These are phyloP conservation scores for Gorsachius goisagi DNA, from an alignment of 2,113 vertebrate species.

Conservation along the genomic window DNA sequence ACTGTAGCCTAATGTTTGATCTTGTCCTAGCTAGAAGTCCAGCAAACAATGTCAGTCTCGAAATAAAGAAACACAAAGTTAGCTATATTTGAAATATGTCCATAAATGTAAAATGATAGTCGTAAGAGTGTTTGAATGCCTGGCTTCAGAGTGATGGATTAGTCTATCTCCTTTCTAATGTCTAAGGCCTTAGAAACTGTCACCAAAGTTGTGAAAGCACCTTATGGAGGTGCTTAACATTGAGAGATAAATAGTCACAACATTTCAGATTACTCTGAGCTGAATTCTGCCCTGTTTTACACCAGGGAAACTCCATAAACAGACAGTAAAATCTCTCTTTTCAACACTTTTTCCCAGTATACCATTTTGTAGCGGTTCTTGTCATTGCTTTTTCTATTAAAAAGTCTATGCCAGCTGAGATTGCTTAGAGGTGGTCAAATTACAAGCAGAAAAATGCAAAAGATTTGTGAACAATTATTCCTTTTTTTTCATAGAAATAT, in stretches of 20 bases:
- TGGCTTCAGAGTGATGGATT: background rate
- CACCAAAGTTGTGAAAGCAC: background rate
- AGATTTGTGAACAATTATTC: background rate
- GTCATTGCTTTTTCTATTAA: background rate
- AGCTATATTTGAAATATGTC: background rate
- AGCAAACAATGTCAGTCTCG: background rate
- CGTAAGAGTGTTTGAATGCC: background rate
- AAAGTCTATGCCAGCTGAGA: background rate
- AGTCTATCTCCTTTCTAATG: background rate
- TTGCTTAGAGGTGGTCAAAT: background rate
- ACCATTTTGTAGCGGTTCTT: background rate
- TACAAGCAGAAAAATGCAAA: background rate
- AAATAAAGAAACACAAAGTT: background rate
- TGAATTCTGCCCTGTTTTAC: background rate
- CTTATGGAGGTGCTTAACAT: background rate
- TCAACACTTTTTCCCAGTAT: background rate
- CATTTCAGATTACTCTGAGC: background rate
- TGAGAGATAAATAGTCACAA: background rate
- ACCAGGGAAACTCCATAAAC: background rate
- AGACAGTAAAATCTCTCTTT: background rate
- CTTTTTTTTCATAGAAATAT: background rate
- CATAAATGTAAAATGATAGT: background rate
- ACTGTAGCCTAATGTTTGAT: background rate
- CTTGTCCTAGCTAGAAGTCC: background rate
- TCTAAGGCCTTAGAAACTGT: background rate